Evolutionary conservation across 1,140 invertebrate species (phyloP).

Genomic region (Bemisia tabaci): DNA sequence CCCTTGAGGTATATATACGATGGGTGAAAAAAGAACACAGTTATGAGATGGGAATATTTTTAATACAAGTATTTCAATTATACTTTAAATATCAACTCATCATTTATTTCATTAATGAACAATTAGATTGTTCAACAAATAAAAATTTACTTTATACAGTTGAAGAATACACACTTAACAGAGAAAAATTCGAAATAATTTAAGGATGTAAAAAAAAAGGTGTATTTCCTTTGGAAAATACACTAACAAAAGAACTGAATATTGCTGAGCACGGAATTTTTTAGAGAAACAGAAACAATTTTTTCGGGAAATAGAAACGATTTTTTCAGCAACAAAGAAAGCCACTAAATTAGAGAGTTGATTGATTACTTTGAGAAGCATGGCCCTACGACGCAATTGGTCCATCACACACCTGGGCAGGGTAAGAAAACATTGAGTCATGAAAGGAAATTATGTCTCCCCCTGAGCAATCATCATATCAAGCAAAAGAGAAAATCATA

Average conservation of each 20-base stretch:
- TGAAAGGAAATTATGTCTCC: too few species aligned
- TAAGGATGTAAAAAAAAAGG: too few species aligned
- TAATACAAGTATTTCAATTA: not conserved
- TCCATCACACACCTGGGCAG: too few species aligned
- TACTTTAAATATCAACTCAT: not conserved
- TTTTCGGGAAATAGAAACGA: not conserved
- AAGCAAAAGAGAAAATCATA: too few species aligned
- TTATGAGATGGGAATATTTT: too few species aligned
- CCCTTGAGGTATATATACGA: too few species aligned
- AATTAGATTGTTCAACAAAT: not conserved
- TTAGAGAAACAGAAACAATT: not conserved
- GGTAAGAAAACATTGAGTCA: not conserved
- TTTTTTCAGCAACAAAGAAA: not conserved
- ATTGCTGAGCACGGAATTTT: not conserved
- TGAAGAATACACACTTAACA: not conserved
- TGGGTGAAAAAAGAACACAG: too few species aligned
- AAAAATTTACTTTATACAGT: not conserved
- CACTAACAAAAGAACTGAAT: not conserved
- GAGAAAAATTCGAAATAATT: not conserved
- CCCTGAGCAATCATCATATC: too few species aligned
- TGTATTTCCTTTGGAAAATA: too few species aligned
- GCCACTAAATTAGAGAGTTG: not conserved
- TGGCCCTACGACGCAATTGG: too few species aligned
- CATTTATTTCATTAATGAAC: not conserved
- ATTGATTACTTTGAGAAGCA: not conserved